phyloP scores from a whole-genome alignment of 1,140 invertebrate genomes.

The Ceratitis capitata region DNA sequence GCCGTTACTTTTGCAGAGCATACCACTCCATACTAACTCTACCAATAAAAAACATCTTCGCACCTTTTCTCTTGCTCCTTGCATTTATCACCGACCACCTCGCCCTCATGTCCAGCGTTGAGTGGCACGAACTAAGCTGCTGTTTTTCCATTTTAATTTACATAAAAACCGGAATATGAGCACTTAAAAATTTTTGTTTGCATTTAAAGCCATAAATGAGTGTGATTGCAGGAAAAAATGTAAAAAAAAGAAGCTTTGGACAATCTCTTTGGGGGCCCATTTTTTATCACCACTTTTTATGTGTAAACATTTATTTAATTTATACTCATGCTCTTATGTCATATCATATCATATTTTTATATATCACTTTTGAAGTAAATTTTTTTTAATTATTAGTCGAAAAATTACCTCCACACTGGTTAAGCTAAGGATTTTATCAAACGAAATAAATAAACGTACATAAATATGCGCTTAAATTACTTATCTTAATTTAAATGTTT shows the following conservation, averaged over 20 bases:
- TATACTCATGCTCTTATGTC: background rate
- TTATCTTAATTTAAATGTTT: too few relatives aligned
- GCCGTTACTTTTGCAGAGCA: background rate
- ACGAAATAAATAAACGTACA: too few relatives aligned
- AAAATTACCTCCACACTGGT: too few relatives aligned
- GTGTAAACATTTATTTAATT: background rate
- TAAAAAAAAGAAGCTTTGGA: background rate
- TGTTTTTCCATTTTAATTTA: background rate
- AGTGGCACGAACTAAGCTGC: background rate
- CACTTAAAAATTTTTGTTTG: background rate
- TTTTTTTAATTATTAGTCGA: too few relatives aligned
- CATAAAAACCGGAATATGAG: slow-evolving; percentile 8
- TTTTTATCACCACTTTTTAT: background rate
- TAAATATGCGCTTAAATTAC: too few relatives aligned
- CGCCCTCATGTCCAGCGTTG: background rate
- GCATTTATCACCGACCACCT: background rate
- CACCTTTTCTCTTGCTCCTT: background rate
- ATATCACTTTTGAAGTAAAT: too few relatives aligned
- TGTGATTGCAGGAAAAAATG: background rate
- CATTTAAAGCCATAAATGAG: background rate
- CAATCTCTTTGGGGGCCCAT: background rate
- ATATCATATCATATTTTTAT: background rate
- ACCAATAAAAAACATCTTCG: too few relatives aligned
- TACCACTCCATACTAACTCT: background rate
- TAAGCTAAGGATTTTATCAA: too few relatives aligned